Evolutionary conservation across 2,797 vertebrate species (phyloP).

Genomic region (Bryconaethiops microstoma): DNA sequence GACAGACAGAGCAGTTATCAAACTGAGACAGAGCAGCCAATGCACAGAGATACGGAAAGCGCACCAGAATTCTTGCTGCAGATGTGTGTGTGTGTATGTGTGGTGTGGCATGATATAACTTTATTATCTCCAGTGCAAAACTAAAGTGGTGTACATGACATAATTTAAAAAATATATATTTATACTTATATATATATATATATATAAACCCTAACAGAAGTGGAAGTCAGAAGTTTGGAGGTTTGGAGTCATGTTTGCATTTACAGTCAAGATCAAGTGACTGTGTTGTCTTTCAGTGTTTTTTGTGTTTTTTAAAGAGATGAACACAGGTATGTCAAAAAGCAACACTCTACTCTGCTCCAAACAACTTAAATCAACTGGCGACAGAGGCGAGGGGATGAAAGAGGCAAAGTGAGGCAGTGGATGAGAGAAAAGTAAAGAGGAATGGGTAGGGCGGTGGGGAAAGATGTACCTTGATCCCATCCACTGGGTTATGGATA

Average conservation of each 20-base stretch:
- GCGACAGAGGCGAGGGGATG: conserved; percentile 8
- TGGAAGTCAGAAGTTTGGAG: too few relatives aligned
- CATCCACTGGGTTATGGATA: conserved; percentile 95
- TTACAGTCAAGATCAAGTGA: too few relatives aligned
- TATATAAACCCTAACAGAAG: too few relatives aligned
- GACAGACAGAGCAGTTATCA: conserved; percentile 12
- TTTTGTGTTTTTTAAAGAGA: too few relatives aligned
- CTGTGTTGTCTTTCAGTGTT: too few relatives aligned
- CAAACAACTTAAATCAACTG: conserved; percentile 7
- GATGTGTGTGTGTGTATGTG: not conserved
- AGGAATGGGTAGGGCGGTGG: conserved; percentile 19
- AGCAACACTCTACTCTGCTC: conserved; percentile 9
- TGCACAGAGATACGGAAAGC: conserved; percentile 6
- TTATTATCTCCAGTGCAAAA: too few relatives aligned
- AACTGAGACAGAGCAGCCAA: not conserved
- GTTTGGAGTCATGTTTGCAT: too few relatives aligned
- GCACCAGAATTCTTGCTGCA: not conserved
- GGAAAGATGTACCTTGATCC: conserved; percentile 88
- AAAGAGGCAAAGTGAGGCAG: conserved; percentile 31
- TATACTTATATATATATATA: too few relatives aligned
- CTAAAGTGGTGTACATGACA: too few relatives aligned
- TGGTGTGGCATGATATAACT: too few relatives aligned
- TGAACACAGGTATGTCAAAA: not conserved
- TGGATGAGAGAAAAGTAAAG: conserved; percentile 35
- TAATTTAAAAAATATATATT: too few relatives aligned